Evolutionary conservation across 2,888 invertebrate genomes (phyloP).

Genomic region (Parnassius mnemosyne): DNA sequence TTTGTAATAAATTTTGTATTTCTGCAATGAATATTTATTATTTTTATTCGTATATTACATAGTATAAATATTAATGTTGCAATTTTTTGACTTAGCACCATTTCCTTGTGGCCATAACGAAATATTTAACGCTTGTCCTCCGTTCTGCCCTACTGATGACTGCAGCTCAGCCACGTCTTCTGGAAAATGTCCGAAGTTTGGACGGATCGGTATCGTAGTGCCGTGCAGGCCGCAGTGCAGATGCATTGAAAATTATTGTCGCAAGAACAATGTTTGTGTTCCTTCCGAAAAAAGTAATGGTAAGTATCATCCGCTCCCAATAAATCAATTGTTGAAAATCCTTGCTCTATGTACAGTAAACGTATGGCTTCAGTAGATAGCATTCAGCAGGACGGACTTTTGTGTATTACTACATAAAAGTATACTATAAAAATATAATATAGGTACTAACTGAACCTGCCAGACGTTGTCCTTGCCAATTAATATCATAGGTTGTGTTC

Average conservation of each 20-base stretch:
- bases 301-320: too few relatives aligned
- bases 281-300: conserved; percentile 2
- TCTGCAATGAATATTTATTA: background rate
- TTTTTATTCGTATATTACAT: background rate
- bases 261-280: conserved; percentile 16
- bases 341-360: too few relatives aligned
- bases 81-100: too few relatives aligned
- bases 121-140: conserved; percentile 15
- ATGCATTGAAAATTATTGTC: conserved; percentile 21
- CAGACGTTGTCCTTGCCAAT: too few relatives aligned
- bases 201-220: conserved; percentile 19
- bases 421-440: too few relatives aligned
- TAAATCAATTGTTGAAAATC: too few relatives aligned
- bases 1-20: background rate
- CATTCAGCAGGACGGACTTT: too few relatives aligned
- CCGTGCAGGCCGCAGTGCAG: conserved; percentile 20
- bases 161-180: conserved; percentile 20
- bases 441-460: too few relatives aligned
- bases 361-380: too few relatives aligned
- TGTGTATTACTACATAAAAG: too few relatives aligned
- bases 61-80: too few relatives aligned
- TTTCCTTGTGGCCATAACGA: conserved; percentile 2
- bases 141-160: conserved; percentile 15
- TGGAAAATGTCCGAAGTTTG: conserved; percentile 10
- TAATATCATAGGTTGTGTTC: too few relatives aligned